Conservation (phyloP, 2,113 vertebrate species). For the Trinectes maculatus region DNA sequence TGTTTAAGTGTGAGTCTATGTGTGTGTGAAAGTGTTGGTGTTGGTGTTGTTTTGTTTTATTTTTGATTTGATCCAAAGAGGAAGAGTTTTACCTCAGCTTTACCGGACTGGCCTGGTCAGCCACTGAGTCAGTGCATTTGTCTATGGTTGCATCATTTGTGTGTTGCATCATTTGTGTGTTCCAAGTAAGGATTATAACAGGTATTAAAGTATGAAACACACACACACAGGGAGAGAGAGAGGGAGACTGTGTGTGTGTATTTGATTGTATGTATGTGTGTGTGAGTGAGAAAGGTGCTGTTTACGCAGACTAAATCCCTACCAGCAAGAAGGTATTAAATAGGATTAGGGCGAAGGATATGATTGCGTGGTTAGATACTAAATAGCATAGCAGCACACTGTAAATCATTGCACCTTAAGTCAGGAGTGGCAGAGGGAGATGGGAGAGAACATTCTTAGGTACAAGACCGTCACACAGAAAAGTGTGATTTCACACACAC, state of each 20-base stretch:
- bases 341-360: conserved; percentile 72
- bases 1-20: conserved; percentile 17
- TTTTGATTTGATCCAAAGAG: conserved; percentile 22
- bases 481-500: conserved; percentile 49
- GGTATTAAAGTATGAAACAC: conserved; percentile 50
- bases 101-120: conserved; percentile 29
- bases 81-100: conserved; percentile 23
- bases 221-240: conserved; percentile 53
- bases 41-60: conserved; percentile 25
- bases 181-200: conserved; percentile 41
- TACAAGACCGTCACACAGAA: conserved; percentile 54
- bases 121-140: conserved; percentile 11
- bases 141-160: conserved; percentile 7
- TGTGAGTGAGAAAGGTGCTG: conserved; percentile 63
- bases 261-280: conserved; percentile 5
- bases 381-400: conserved; percentile 67
- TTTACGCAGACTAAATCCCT: conserved; percentile 75
- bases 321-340: conserved; percentile 79
- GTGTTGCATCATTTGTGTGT: conserved; percentile 6
- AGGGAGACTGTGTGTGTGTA: conserved; percentile 46
- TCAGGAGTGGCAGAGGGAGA: conserved; percentile 56
- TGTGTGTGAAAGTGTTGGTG: not conserved
- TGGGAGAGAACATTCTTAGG: conserved; percentile 49
- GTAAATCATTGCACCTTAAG: conserved; percentile 75
- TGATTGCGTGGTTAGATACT: conserved; percentile 76